phyloP scores from a whole-genome alignment of 2,113 vertebrate genomes.

The Neoarius graeffei region DNA sequence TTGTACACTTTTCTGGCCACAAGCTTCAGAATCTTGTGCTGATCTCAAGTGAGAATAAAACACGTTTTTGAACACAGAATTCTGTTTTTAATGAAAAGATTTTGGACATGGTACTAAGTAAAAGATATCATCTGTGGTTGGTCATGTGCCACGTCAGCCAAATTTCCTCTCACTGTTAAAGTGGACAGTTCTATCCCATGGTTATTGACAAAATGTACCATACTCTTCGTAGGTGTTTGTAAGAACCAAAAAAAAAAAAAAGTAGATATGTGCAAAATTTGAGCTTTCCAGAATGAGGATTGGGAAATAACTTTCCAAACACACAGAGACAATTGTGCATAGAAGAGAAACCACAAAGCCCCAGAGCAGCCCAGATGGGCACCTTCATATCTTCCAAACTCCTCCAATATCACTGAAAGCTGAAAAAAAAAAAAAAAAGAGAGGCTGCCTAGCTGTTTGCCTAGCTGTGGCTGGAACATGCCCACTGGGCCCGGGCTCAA shows the following conservation, averaged over 20 bases:
- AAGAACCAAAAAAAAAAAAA: neutral
- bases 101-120: neutral
- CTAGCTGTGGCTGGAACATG: conserved; percentile 31
- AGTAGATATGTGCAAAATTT: neutral
- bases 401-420: neutral
- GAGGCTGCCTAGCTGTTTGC: conserved; percentile 9
- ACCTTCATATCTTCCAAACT: conserved; percentile 3
- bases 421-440: conserved; percentile 9
- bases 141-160: neutral
- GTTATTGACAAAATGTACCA: neutral
- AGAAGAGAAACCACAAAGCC: conserved; percentile 20
- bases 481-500: conserved; percentile 6
- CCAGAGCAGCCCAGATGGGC: conserved; percentile 27
- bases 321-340: conserved; percentile 4
- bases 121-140: neutral
- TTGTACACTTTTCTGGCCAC: neutral
- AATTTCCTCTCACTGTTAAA: neutral
- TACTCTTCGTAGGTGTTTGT: neutral
- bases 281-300: neutral
- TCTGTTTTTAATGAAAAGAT: neutral
- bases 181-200: neutral
- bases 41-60: neutral
- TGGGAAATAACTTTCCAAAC: neutral
- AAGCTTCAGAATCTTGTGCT: neutral
- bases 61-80: neutral